phyloP scores from a whole-genome alignment of 2,113 vertebrate genomes.

The cattle (Bos taurus) region DNA sequence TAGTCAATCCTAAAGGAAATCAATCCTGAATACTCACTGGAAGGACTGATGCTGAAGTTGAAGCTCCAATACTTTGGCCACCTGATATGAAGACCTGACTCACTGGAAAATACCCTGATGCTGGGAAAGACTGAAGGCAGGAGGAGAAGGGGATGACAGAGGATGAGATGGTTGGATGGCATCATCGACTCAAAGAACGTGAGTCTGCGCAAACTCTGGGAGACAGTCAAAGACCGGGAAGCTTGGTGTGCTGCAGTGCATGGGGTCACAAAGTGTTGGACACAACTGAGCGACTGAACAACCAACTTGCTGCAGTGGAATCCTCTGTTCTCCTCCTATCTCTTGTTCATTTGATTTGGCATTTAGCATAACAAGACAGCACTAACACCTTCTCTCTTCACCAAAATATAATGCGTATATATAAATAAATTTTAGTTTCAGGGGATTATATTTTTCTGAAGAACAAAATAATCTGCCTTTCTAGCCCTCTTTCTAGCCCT shows the following conservation, averaged over 20 bases:
- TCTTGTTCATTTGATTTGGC: neutral
- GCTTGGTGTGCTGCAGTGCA: neutral
- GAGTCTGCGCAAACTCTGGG: neutral
- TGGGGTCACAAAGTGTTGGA: neutral
- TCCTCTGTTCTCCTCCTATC: neutral
- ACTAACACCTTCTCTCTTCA: neutral
- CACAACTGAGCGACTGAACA: neutral
- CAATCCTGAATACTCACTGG: neutral
- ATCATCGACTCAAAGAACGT: rapidly evolving
- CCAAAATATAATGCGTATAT: neutral
- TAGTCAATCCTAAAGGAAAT: neutral
- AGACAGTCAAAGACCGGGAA: neutral
- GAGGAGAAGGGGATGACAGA: neutral
- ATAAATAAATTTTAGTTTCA: neutral
- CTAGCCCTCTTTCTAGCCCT: neutral
- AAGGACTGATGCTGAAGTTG: neutral
- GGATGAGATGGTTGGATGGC: neutral
- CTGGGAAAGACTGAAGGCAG: neutral
- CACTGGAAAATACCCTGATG: neutral
- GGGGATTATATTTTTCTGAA: neutral
- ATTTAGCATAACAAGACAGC: neutral
- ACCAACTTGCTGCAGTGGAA: neutral
- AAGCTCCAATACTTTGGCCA: neutral
- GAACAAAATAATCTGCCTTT: neutral
- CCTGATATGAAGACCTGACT: neutral